Evolutionary conservation across 2,797 vertebrate species (phyloP), one percentile per base, ranked within the genome.

Genomic region (Dromococcyx pavoninus): DNA sequence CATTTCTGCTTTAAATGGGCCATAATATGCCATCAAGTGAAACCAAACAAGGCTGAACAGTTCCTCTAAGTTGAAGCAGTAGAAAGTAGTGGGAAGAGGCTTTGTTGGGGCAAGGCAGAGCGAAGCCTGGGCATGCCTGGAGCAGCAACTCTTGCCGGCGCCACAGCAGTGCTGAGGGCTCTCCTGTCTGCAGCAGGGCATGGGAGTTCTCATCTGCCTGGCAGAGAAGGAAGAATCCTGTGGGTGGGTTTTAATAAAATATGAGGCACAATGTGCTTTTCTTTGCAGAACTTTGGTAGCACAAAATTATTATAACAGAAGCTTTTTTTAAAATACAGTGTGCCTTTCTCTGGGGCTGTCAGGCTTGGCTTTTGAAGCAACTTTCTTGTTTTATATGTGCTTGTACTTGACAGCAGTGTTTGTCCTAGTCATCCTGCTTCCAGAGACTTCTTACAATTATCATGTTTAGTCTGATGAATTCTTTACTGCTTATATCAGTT

Each of bases 1-100:
- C 0, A 23, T 92, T 96, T 94, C 86, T 92, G 62, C 92, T 76
- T 70, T 76, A 57, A 25, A 64, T 66, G 79, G 41, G 41, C 56
- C 32, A 48, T 56, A n/a, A 4, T 39, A 7, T 33, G 27, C n/a
- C 5, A 8, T 37, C 46, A 17, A 62, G 58, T 84, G 71, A 93
- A 93, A 81, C 54, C 62, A 35, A 27, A 39, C 15, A 25, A 91
- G 51, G 24, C 37, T 3, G 6, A 66, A 54, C 23, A 21, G 46
- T 92, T 93, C 67, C 56, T 78, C 46, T n/a, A 27, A 21, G 77
- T 58, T 16, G 44, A 44, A 64, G 39, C 48, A 73, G 69, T 30
- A 39, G 66, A 56, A 76, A 87, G 64, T 11, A 64, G 39, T 1
- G 2, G 33, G 53, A 60, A 66, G n/a, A 75, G 51, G 44, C 43